Percentiles rank a stretch among this genome's conserved stretches.
Conservation (phyloP, 2,113 vertebrate genomes). For the Eptesicus fuscus region DNA sequence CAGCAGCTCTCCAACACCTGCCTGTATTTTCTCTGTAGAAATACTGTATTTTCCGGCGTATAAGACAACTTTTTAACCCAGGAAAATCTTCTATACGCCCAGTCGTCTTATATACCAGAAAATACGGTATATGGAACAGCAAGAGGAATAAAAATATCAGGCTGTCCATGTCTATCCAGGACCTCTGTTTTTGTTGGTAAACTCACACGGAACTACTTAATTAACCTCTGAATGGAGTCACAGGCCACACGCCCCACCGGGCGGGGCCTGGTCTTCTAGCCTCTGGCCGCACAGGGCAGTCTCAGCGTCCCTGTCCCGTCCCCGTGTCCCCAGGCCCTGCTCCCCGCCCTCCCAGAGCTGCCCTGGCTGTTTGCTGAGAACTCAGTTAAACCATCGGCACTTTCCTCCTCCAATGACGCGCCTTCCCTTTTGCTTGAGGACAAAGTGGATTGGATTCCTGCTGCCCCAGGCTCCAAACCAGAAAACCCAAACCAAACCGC, state of each 20-base stretch:
- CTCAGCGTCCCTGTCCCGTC: slow-evolving; percentile 40
- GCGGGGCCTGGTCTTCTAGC: not conserved
- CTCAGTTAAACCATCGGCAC: slow-evolving; percentile 74
- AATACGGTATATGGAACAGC: not conserved
- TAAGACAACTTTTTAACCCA: too few relatives aligned
- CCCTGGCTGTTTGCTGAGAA: slow-evolving; percentile 64
- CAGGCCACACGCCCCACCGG: not conserved
- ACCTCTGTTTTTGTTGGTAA: not conserved
- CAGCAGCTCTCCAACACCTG: not conserved
- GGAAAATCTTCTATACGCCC: too few relatives aligned
- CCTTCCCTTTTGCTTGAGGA: slow-evolving; percentile 73
- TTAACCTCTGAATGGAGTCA: not conserved
- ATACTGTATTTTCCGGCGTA: too few relatives aligned
- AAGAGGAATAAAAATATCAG: not conserved
- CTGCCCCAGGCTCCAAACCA: slow-evolving; percentile 70
- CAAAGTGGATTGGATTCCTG: slow-evolving; percentile 78
- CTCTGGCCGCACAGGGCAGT: not conserved
- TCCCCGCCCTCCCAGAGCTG: not conserved
- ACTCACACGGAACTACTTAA: not conserved
- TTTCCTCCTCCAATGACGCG: slow-evolving; percentile 69
- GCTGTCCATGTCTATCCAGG: not conserved
- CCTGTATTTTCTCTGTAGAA: not conserved
- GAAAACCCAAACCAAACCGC: not conserved
- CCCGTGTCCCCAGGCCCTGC: not conserved
- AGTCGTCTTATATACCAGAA: too few relatives aligned